Base-by-base conservation (phyloP, 2,113 vertebrate genomes). In the Hymenochirus boettgeri region DNA sequence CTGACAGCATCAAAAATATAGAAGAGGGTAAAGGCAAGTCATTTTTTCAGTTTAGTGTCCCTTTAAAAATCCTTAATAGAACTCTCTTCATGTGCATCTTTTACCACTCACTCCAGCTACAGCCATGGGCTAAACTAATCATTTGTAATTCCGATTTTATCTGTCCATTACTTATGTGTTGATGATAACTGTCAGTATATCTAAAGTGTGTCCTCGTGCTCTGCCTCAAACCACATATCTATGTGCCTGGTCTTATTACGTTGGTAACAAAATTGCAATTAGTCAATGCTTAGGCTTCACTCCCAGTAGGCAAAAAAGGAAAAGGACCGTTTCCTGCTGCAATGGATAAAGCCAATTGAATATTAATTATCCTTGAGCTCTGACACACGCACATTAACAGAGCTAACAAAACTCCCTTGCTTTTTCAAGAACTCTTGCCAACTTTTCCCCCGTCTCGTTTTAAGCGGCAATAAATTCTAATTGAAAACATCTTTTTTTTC, bases 181-280 rank as follows among this genome's bases (percentile, higher is more conserved):
- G 51, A 42, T 55, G 19, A 24, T 54, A 22, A 23, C 39, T 55
- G 50, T 24, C 56, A 8, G 58, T 24, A 31, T 58, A 13, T 39
- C 42, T 35, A 52, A 23, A 29, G 56, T 18, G 23, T 26, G 39
- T 57, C 29, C 15, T n/a, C 31, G 13, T 19, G 8, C 27, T 12
- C 24, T 50, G 58, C 24, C 48, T 27, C 18, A 39, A 69, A 51
- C 15, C 57, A 69, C 52, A 60, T 57, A 69, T 69, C 65, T 35
- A 21, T 60, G 31, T 53, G 37, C 39, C n/a, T n/a, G n/a, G n/a
- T n/a, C n/a, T n/a, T n/a, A n/a, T n/a, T n/a, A n/a, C n/a, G n/a
- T n/a, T 69, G 65, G 60, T 57, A 60, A 69, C 39, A 31, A 53
- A 42, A 69, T 15, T 52, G 48, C 65, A 60, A 69, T 69, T 69